These are phyloP conservation scores for Tipula unca DNA, from an alignment of 2,888 invertebrate genomes.

Conservation along the genomic window DNA sequence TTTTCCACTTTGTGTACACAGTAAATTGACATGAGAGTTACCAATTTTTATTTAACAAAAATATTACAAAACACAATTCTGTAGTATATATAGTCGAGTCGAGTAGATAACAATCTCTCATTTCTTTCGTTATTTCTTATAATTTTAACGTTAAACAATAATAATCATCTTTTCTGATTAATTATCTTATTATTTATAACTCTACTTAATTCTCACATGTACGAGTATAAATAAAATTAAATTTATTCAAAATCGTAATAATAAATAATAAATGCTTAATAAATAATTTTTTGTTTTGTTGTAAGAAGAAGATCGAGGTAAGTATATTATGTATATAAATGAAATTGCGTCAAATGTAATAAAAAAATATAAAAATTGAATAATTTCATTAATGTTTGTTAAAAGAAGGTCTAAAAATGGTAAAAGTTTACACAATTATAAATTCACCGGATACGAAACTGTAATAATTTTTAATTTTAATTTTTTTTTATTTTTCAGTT, in stretches of 20 bases:
- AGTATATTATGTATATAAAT: not conserved
- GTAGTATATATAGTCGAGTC: not conserved
- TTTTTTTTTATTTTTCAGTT: too few species aligned
- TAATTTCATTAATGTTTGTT: not conserved
- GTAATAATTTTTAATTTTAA: conserved; percentile 18
- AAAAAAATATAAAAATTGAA: not conserved
- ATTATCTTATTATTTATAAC: conserved; percentile 14
- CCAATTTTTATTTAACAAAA: not conserved
- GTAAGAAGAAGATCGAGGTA: not conserved
- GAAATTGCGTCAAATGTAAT: conserved; percentile 8
- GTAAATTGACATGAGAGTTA: not conserved
- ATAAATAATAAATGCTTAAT: conserved; percentile 14
- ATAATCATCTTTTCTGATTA: conserved; percentile 14
- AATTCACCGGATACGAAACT: conserved; percentile 18
- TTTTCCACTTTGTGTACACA: not conserved
- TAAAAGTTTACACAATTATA: conserved; percentile 16
- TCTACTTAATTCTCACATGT: conserved; percentile 14
- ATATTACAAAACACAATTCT: not conserved
- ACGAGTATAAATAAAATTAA: not conserved
- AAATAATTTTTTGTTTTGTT: not conserved
- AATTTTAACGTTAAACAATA: not conserved
- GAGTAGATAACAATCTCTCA: not conserved
- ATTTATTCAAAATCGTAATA: conserved; percentile 14
- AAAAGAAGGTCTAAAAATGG: not conserved
- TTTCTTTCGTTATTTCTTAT: not conserved